phyloP scores from a whole-genome alignment of 2,113 vertebrate species.

The Micronisus gabar region DNA sequence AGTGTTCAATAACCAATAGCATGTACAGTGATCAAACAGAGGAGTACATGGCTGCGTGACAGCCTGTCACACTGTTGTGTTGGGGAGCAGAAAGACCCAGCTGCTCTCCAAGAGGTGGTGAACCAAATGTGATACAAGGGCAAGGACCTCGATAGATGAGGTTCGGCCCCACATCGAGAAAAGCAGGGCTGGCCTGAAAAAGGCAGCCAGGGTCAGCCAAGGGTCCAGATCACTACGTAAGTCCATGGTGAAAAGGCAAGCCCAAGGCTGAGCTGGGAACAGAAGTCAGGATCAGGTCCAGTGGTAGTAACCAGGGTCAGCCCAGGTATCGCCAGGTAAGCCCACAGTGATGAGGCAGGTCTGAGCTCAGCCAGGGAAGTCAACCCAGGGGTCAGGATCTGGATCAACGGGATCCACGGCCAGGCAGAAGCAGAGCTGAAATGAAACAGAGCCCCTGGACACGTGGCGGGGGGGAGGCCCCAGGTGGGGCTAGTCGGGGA shows the following conservation, averaged over 20 bases:
- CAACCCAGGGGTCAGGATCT: background rate
- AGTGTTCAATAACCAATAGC: background rate
- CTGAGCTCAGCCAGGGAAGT: background rate
- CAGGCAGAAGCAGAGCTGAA: background rate
- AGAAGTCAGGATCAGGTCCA: background rate
- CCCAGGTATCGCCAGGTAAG: no score
- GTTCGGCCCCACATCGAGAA: background rate
- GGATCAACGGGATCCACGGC: background rate
- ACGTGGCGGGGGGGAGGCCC: background rate
- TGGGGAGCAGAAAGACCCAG: background rate
- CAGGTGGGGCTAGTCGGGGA: background rate
- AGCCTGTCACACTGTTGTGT: background rate
- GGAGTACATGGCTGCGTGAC: background rate
- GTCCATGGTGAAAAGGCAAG: background rate
- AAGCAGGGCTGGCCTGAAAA: background rate
- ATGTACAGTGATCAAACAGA: background rate
- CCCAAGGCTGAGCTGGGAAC: background rate
- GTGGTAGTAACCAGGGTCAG: background rate
- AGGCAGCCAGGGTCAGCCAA: background rate
- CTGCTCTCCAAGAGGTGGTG: background rate
- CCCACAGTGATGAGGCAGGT: background rate
- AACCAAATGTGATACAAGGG: background rate
- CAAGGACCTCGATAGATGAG: background rate
- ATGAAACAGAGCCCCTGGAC: background rate
- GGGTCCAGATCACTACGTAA: background rate